Conservation (phyloP, 2,888 invertebrate genomes). For the Ochropacha duplaris region DNA sequence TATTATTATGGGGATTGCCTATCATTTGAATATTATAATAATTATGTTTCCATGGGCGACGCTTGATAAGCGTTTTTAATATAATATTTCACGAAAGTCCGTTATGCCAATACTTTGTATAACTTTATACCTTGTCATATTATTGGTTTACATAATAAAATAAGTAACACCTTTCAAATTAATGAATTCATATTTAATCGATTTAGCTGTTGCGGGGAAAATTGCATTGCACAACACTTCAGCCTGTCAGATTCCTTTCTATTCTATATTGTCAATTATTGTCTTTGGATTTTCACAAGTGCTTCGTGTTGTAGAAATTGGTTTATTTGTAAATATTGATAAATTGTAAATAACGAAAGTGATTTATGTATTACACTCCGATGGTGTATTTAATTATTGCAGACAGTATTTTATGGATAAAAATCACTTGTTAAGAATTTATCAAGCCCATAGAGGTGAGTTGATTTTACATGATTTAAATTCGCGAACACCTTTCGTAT, state of each 20-base stretch:
- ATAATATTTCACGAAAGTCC: no score
- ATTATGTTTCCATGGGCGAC: no score
- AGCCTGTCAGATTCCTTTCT: slow-evolving; percentile 14
- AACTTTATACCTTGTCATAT: no score
- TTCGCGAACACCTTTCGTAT: slow-evolving; percentile 9
- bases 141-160: no score
- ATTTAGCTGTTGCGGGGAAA: neutral
- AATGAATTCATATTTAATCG: neutral
- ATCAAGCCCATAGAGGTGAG: slow-evolving; percentile 52
- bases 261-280: slow-evolving; percentile 24
- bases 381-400: slow-evolving; percentile 34
- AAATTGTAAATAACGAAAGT: slow-evolving; percentile 57
- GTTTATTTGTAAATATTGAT: slow-evolving; percentile 76
- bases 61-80: no score
- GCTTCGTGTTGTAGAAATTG: slow-evolving; percentile 60
- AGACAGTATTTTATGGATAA: slow-evolving; percentile 62
- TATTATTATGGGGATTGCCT: no score
- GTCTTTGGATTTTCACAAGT: slow-evolving; percentile 58
- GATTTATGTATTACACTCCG: slow-evolving; percentile 34
- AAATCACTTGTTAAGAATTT: slow-evolving; percentile 18
- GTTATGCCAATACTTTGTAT: no score
- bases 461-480: slow-evolving; percentile 31
- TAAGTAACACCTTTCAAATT: no score
- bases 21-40: no score
- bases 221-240: slow-evolving; percentile 21